Conservation (phyloP, 2,113 vertebrate genomes). For the Poeciliopsis retropinna region DNA sequence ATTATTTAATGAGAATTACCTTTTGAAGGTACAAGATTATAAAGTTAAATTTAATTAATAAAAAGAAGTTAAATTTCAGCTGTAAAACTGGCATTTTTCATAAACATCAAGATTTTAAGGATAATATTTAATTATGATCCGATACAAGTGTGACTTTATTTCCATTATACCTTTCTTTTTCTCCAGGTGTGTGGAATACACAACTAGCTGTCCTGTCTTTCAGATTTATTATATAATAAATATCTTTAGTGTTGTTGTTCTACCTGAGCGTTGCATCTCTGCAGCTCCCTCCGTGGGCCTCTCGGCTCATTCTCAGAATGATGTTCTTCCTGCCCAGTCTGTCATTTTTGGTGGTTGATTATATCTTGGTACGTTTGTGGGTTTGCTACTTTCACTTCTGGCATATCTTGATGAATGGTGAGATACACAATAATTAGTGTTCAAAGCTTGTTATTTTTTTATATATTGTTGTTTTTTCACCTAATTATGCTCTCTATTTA, state of each 20-base stretch:
- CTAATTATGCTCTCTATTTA: too few species aligned
- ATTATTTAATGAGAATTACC: too few species aligned
- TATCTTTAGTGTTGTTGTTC: neutral
- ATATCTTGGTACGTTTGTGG: neutral
- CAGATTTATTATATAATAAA: neutral
- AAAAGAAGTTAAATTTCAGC: too few species aligned
- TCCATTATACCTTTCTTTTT: neutral
- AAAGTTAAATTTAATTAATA: too few species aligned
- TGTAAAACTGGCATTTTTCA: too few species aligned
- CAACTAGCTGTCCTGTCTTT: neutral
- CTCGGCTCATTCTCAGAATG: neutral
- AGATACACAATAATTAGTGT: neutral
- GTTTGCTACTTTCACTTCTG: neutral
- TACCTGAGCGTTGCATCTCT: neutral
- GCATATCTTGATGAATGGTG: neutral
- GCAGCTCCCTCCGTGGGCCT: neutral
- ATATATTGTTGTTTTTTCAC: too few species aligned
- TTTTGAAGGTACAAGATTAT: too few species aligned
- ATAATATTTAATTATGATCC: too few species aligned
- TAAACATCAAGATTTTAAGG: too few species aligned
- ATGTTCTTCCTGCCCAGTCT: neutral
- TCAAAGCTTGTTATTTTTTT: neutral
- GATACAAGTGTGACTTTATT: too few species aligned
- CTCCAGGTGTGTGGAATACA: neutral
- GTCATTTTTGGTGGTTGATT: neutral